phyloP scores from a whole-genome alignment of 1,140 invertebrate species.

The Cydia strobilella region DNA sequence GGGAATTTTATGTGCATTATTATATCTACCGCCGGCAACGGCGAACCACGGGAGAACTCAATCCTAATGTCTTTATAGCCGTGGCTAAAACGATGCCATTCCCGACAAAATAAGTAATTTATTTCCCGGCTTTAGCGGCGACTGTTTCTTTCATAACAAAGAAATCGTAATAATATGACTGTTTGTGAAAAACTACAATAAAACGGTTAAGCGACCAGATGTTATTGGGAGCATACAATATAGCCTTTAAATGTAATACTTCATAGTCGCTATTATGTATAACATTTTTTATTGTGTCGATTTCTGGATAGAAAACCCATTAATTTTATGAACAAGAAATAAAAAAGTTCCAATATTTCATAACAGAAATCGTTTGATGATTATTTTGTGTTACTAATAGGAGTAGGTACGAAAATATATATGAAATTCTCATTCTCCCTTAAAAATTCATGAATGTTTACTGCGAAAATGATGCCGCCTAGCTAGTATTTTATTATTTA shows the following conservation, averaged over 20 bases:
- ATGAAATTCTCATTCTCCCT: too few species aligned
- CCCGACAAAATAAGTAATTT: conserved; percentile 47
- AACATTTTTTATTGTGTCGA: too few species aligned
- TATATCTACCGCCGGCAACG: conserved; percentile 43
- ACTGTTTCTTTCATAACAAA: conserved; percentile 33
- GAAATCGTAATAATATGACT: conserved; percentile 21
- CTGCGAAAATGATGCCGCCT: neutral
- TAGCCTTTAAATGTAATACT: too few species aligned
- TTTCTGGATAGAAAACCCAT: too few species aligned
- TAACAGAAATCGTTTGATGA: too few species aligned
- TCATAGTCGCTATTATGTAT: too few species aligned
- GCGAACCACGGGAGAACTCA: conserved; percentile 41
- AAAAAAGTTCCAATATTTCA: too few species aligned
- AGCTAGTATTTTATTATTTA: conserved; percentile 47
- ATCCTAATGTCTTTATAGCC: conserved; percentile 50
- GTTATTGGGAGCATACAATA: too few species aligned
- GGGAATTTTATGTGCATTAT: conserved; percentile 57
- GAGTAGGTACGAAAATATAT: too few species aligned
- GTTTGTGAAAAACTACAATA: conserved; percentile 6
- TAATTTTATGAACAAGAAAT: too few species aligned
- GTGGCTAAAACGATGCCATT: conserved; percentile 43
- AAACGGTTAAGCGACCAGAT: neutral
- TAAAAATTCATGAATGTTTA: neutral
- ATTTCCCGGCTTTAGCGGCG: conserved; percentile 40
- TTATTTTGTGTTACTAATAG: too few species aligned